Evolutionary conservation across 1,140 invertebrate genomes (phyloP), one percentile per base, ranked within the genome.

Genomic region (Ceratosolen fusciceps): DNA sequence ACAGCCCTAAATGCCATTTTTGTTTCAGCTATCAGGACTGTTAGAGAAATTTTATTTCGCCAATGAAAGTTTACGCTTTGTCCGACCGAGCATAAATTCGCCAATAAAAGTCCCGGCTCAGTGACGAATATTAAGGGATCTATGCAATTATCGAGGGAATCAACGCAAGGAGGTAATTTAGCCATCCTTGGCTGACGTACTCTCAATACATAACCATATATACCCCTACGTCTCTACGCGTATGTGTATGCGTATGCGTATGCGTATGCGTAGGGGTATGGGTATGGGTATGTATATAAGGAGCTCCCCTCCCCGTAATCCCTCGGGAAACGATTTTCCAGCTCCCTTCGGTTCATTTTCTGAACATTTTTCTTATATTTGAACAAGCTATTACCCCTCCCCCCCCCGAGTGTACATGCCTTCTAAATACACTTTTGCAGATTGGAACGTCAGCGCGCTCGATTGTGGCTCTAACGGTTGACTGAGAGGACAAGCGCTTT

Each of bases 261-360:
- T n/a, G n/a, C n/a, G n/a, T n/a, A n/a, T n/a, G n/a, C n/a, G n/a
- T n/a, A n/a, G n/a, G n/a, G n/a, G n/a, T n/a, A n/a, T n/a, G n/a
- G n/a, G n/a, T n/a, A n/a, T n/a, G n/a, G n/a, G n/a, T n/a, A n/a
- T n/a, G n/a, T n/a, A n/a, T n/a, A n/a, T n/a, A n/a, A n/a, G n/a
- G n/a, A n/a, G n/a, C 47, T 72, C n/a, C 54, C 67, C 39, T 49
- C 26, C 26, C 56, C 37, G n/a, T 47, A 78, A 78, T 78, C 39
- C 34, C 26, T 29, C 56, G 52, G n/a, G 37, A 78, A 78, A 72
- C 39, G 29, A 75, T 39, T 24, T n/a, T 47, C 16, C 70, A 49
- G 39, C 49, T 52, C 49, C 29, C 21, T 37, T 37, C 16, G 21
- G 4, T 37, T 62, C 10, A 19, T 34, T 7, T 8, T n/a, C 31